Evolutionary conservation across 2,113 vertebrate species (phyloP), one percentile per base, ranked within the genome.

Genomic region (Nothobranchius kuhntae): DNA sequence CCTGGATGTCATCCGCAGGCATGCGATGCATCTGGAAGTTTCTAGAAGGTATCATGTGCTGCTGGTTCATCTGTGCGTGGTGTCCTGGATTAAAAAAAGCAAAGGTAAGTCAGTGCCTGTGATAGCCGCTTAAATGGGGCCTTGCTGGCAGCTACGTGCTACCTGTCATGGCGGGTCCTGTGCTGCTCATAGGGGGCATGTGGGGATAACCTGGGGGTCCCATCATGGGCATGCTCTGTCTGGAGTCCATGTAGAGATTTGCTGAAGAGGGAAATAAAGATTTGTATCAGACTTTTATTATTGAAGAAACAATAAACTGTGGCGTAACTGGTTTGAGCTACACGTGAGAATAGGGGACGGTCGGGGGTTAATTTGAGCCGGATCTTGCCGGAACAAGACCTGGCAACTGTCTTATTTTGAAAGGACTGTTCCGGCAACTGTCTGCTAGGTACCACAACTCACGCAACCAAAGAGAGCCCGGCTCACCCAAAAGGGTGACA

Each of bases 1-100:
- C 95, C 90, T 96, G 95, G 91, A 96, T 96, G 87, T 96, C 95
- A 40, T 96, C 95, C 12, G 95, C 88, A 75, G 91, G 94, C 92
- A 96, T 92, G 86, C 95, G 95, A 66, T 95, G 93, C 92, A 96
- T 95, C 88, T 93, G 95, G 92, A 95, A 96, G 91, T 92, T 95
- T 86, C 91, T 92, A 79, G 93, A 89, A 72, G 94, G 91, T 89
- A 96, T 95, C 94, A 96, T 95, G 91, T 96, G 95, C 91, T 95
- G 94, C 91, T 95, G 95, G 92, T 91, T 95, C 94, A 96, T 93
- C 87, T 93, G 94, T 82, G 94, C 87, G 66, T 96, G 95, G 85
- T 95, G 95, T 81, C 94, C 95, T 96, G 71, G 12, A 42, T 74
- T 74, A 61, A 9, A 13, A 24, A 6, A 14, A 24, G 9, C 46